Percentiles rank a stretch among this genome's conserved stretches.
phyloP scores from a whole-genome alignment of 2,113 vertebrate species.

The Spheniscus mendiculus region DNA sequence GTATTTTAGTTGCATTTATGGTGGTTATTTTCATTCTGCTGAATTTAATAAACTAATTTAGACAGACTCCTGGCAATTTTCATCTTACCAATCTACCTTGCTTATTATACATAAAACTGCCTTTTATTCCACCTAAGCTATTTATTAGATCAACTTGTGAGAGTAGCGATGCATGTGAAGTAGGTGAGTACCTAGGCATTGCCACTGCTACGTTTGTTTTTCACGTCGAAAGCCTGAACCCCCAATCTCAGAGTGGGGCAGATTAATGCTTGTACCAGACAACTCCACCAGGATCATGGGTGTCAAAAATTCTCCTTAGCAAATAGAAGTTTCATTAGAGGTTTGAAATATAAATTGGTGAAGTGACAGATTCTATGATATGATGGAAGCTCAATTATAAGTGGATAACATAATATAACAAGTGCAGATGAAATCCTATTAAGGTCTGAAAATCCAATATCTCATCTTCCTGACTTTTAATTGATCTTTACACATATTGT shows the following conservation, averaged over 20 bases:
- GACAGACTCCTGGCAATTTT: not conserved
- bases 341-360: conserved; percentile 78
- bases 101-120: not conserved
- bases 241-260: not conserved
- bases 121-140: not conserved
- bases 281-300: conserved; percentile 15
- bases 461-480: conserved; percentile 85
- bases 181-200: not conserved
- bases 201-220: conserved; percentile 22
- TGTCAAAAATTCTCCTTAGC: conserved; percentile 72
- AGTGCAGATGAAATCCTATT: conserved; percentile 84
- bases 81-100: not conserved
- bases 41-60: not conserved
- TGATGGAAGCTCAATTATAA: conserved; percentile 84
- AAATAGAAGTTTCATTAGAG: conserved; percentile 76
- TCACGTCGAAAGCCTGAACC: not conserved
- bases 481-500: conserved; percentile 85
- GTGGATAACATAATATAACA: conserved; percentile 81
- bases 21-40: not conserved
- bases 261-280: not conserved
- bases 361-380: conserved; percentile 76
- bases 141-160: not conserved
- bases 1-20: not conserved
- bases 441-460: conserved; percentile 82
- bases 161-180: not conserved